A percentile compares a stretch with the other conserved stretches of the same genome.
These are phyloP conservation scores for Cephus pulcher DNA, from an alignment of 2,888 invertebrate genomes.

Conservation along the genomic window DNA sequence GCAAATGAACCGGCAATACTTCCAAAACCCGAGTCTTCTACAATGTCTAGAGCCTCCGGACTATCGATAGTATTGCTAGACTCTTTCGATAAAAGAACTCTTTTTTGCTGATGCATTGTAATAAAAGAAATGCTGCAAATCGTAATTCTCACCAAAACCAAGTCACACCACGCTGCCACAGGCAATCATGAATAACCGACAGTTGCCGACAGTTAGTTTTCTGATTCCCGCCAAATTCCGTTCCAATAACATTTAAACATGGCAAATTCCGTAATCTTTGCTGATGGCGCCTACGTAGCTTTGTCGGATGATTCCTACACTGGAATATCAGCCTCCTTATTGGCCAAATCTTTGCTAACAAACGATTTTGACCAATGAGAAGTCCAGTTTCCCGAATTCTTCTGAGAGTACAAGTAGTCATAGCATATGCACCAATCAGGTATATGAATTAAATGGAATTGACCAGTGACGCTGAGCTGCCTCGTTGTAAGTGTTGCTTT, in stretches of 20 bases:
- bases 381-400: too few species aligned
- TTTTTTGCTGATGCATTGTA: background rate
- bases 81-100: background rate
- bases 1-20: slow-evolving; percentile 32
- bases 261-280: too few species aligned
- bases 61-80: slow-evolving; percentile 9
- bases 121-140: background rate
- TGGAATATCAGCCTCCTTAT: too few species aligned
- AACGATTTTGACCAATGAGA: too few species aligned
- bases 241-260: background rate
- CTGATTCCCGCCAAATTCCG: background rate
- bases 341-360: too few species aligned
- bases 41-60: slow-evolving; percentile 28
- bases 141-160: background rate
- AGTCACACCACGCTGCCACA: background rate
- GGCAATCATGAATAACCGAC: background rate
- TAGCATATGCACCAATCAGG: too few species aligned
- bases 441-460: too few species aligned
- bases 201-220: background rate
- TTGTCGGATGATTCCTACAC: too few species aligned
- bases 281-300: too few species aligned
- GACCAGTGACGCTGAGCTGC: too few species aligned
- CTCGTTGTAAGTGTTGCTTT: too few species aligned
- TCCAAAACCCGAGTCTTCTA: slow-evolving; percentile 36
- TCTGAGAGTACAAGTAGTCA: too few species aligned